Evolutionary conservation across 1,140 invertebrate genomes (phyloP), one percentile per base, ranked within the genome.

Genomic region (Maniola jurtina): DNA sequence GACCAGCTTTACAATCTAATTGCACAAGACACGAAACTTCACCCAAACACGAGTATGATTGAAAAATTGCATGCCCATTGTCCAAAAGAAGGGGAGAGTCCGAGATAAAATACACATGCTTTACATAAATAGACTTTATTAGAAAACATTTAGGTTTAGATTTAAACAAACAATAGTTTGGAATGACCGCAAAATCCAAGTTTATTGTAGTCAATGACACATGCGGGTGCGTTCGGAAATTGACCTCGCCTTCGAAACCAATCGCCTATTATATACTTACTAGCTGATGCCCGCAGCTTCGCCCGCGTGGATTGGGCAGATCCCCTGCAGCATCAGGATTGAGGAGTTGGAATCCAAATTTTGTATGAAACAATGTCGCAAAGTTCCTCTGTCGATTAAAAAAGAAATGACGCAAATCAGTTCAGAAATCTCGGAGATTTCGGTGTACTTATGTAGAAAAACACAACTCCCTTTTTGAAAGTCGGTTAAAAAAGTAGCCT

Each of bases 1-100:
- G 0, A n/a, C 25, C 16, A 13, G 42, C 25, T 47, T 60, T 47
- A 47, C 45, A 47, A 47, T 60, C 40, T 73, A 73, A 76, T 76
- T 75, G 71, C 61, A 59, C 61, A 50, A 55, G 60, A 73, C 72
- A 82, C 73, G 75, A 76, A 79, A 77, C 60, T 67, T 60, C 60
- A 57, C 45, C 55, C 61, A 67, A 78, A 75, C 77, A 75, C 61
- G 68, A 74, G 63, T 77, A 76, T 83, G 81, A 87, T 89, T 89
- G 86, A 86, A 84, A 87, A 86, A 89, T 87, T 89, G 83, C 81
- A 87, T 78, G 80, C 73, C 70, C 72, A 79, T 73, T 75, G 71
- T 64, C 77, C 75, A 78, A 84, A 83, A 81, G 79, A 79, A 79
- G 77, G 84, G 83, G 83, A 79, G 77, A 76, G 61, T 60, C 59